Conservation (phyloP, 2,888 invertebrate genomes). For the Tholera decimalis region DNA sequence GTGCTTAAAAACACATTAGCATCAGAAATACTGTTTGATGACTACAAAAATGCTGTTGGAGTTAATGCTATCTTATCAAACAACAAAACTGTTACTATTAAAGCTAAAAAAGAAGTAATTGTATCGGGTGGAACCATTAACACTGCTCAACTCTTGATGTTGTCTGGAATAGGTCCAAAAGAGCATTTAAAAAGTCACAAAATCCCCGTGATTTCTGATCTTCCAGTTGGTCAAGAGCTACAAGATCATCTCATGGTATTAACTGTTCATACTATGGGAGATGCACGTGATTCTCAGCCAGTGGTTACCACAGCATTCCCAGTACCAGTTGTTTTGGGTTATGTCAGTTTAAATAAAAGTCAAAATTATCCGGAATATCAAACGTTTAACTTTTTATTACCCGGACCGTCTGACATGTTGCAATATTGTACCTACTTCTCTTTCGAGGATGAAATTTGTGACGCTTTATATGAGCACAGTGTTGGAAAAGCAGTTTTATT, state of each 20-base stretch:
- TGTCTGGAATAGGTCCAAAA: conserved; percentile 87
- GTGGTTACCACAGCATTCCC: conserved; percentile 68
- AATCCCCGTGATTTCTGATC: conserved; percentile 77
- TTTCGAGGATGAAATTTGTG: conserved; percentile 63
- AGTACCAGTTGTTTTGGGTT: conserved; percentile 61
- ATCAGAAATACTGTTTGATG: conserved; percentile 86
- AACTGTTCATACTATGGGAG: conserved; percentile 65
- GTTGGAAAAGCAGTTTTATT: conserved; percentile 36
- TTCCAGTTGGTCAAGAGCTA: conserved; percentile 84
- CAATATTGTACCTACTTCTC: conserved; percentile 57
- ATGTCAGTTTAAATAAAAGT: conserved; percentile 91
- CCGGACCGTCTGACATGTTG: conserved; percentile 2
- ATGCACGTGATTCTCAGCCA: conserved; percentile 72
- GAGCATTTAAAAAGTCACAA: conserved; percentile 73
- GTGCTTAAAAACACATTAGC: conserved; percentile 85
- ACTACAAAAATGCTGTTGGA: conserved; percentile 80
- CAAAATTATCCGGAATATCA: conserved; percentile 85
- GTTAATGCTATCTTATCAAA: conserved; percentile 76
- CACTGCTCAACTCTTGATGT: conserved; percentile 85
- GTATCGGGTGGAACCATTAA: conserved; percentile 85
- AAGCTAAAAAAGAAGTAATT: conserved; percentile 85
- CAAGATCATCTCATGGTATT: conserved; percentile 81
- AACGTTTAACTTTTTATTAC: conserved; percentile 12
- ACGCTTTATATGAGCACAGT: conserved; percentile 52
- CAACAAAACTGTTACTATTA: conserved; percentile 65